Base-by-base conservation (phyloP, 2,797 vertebrate genomes). In the Halcyon leucocephala region DNA sequence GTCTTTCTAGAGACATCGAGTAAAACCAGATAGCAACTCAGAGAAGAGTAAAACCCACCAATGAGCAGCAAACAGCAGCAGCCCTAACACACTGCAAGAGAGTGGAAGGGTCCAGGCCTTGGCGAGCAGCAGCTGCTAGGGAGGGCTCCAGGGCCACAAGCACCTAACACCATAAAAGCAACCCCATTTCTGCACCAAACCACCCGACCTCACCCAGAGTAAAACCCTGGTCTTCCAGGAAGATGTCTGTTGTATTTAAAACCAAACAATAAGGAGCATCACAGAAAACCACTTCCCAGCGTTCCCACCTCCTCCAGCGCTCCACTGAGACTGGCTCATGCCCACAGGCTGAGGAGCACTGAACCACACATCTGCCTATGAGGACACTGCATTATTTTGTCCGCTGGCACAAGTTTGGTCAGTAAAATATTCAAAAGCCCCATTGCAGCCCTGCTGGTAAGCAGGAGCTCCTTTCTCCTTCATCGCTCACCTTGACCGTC, bases 361-460 rank as follows among this genome's bases (percentile, higher is more conserved):
- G 3, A 48, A 22, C 13, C 14, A 0, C 2, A 3, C 44, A 61
- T 31, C n/a, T 72, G 37, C 76, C 52, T 26, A 9, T 0, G 2
- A 6, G 19, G 9, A 70, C 9, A 2, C 19, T 7, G 25, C 24
- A 1, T n/a, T 15, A 35, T 35, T 76, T 65, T 58, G 81, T 48
- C 46, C 1, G 2, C 26, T 2, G 2, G 52, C 77, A 26, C 6
- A 35, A 16, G 29, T n/a, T 20, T 0, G 15, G 20, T 11, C 66
- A 72, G 24, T 17, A 25, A 61, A 76, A 42, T 0, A 2, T 46
- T 16, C 42, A 9, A 28, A 41, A 33, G 14, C 24, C 2, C 29
- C 42, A 11, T 0, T 0, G 5, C 16, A 39, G 35, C 48, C 26
- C 28, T 29, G 42, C 24, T 1, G 2, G 37, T 9, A 25, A 0